Evolutionary conservation across 2,797 vertebrate species (phyloP).

Genomic region (Discoglossus pictus): DNA sequence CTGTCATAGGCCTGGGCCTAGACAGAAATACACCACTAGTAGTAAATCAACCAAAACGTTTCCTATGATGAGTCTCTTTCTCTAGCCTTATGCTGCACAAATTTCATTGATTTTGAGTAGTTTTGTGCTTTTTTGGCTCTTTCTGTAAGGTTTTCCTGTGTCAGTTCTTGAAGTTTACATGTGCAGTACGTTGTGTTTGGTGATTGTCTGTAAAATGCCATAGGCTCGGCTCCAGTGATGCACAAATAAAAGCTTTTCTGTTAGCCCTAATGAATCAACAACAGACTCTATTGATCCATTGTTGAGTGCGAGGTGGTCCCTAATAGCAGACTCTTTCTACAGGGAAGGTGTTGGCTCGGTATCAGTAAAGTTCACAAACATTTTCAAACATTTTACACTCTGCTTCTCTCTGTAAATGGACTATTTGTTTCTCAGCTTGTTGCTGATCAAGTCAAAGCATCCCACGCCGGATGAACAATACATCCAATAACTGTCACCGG

Average conservation of each 20-base stretch:
- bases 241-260: conserved; percentile 42
- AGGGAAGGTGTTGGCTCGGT: neutral
- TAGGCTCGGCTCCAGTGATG: fast-evolving
- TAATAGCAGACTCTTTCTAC: conserved; percentile 9
- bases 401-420: conserved; percentile 57
- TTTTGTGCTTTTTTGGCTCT: neutral
- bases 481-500: conserved; percentile 46
- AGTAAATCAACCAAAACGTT: no score
- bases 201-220: conserved; percentile 49
- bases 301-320: conserved; percentile 34
- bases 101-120: no score
- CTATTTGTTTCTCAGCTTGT: conserved; percentile 57
- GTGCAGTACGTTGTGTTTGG: conserved; percentile 16
- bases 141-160: neutral
- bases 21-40: no score
- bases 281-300: conserved; percentile 35
- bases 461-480: conserved; percentile 53
- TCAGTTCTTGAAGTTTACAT: neutral
- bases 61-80: no score
- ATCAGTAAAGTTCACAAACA: conserved; percentile 42
- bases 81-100: no score
- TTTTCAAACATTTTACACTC: conserved; percentile 55
- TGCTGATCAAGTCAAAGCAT: conserved; percentile 53
- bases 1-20: no score
- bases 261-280: neutral